Evolutionary conservation across 2,797 vertebrate species (phyloP).

Genomic region (Amblyraja radiata): DNA sequence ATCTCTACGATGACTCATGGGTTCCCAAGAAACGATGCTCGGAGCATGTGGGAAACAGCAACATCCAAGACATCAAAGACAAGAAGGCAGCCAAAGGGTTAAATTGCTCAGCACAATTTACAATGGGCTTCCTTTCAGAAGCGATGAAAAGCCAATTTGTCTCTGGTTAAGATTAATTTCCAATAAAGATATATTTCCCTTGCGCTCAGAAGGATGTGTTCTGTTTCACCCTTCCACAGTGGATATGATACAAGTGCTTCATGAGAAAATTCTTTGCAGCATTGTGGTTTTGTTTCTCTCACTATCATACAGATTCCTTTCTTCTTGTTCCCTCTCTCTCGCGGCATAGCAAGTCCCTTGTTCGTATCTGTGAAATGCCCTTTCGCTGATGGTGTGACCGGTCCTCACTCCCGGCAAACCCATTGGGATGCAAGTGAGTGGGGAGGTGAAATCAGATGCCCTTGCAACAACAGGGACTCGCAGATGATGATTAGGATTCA

Average conservation of each 20-base stretch:
- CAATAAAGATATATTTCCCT: background rate
- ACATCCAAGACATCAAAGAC: background rate
- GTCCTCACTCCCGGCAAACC: too few species aligned
- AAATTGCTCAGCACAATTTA: background rate
- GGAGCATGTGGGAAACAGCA: background rate
- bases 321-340: background rate
- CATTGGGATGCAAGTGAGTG: background rate
- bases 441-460: slow-evolving; percentile 22
- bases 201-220: background rate
- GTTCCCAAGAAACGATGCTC: background rate
- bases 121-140: slow-evolving; percentile 6
- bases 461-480: slow-evolving; percentile 14
- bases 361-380: background rate
- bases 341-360: too few species aligned
- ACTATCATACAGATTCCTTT: background rate
- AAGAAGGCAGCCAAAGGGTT: background rate
- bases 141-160: background rate
- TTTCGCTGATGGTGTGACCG: background rate
- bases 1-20: too few species aligned
- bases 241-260: slow-evolving; percentile 24
- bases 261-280: background rate
- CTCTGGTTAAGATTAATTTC: background rate
- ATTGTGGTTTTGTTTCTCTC: background rate
- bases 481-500: background rate
- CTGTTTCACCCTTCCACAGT: background rate